phyloP scores from a whole-genome alignment of 2,797 vertebrate genomes.

The Nannoperca obscura region DNA sequence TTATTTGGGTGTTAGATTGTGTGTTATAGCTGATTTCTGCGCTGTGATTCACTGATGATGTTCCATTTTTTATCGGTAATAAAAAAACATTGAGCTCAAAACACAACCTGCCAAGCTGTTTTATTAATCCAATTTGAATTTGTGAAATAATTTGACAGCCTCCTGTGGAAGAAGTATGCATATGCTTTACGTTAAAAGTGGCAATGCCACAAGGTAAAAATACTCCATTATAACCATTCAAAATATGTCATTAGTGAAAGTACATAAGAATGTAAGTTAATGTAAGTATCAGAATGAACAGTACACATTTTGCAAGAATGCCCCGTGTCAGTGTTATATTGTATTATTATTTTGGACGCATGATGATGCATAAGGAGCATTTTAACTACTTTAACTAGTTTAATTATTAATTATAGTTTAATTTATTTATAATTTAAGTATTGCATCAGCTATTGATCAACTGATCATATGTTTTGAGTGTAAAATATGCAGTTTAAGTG shows the following conservation, averaged over 20 bases:
- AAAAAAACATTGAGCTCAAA: neutral
- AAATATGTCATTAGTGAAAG: too few species aligned
- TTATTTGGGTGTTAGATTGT: slow-evolving; percentile 10
- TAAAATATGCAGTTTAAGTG: neutral
- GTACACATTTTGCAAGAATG: too few species aligned
- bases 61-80: neutral
- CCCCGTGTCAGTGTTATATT: neutral
- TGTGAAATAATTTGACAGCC: neutral
- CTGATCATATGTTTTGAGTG: neutral
- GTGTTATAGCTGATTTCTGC: neutral
- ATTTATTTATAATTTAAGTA: neutral
- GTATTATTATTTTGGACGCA: neutral
- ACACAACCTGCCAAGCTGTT: neutral
- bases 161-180: neutral
- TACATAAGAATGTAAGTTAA: too few species aligned
- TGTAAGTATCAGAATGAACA: neutral
- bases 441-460: neutral
- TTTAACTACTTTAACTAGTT: neutral
- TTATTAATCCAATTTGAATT: slow-evolving; percentile 5
- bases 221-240: neutral
- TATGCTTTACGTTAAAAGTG: neutral
- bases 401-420: too few species aligned
- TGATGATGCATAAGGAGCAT: neutral
- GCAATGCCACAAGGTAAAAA: too few species aligned
- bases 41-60: neutral